These are phyloP conservation scores for Drosophila nasuta DNA, from an alignment of 1,140 invertebrate species.

Conservation along the genomic window DNA sequence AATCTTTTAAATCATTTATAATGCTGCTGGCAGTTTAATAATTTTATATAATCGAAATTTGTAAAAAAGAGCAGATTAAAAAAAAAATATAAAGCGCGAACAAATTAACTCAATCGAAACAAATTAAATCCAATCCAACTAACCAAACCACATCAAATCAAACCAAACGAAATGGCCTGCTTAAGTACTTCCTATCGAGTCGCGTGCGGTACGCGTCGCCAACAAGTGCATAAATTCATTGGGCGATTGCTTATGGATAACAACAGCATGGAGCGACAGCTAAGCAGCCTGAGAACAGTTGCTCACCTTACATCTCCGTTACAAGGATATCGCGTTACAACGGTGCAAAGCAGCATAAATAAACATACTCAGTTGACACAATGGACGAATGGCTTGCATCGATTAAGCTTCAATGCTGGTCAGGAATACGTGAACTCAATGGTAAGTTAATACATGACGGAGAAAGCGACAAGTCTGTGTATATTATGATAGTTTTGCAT, in stretches of 20 bases:
- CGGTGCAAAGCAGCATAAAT: conserved; percentile 3
- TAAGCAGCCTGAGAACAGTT: conserved; percentile 14
- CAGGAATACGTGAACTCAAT: conserved; percentile 70
- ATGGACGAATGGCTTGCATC: conserved; percentile 62
- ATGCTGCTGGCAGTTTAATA: conserved; percentile 52
- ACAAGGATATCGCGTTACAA: conserved; percentile 7
- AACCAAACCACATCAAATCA: conserved; percentile 10
- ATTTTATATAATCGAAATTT: conserved; percentile 16
- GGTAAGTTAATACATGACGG: conserved; percentile 58
- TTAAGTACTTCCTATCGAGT: conserved; percentile 82
- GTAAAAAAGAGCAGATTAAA: not conserved
- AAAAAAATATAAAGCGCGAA: not conserved
- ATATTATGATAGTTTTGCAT: not conserved
- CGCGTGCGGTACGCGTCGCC: conserved; percentile 72
- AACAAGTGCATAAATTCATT: conserved; percentile 72
- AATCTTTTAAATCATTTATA: conserved; percentile 8
- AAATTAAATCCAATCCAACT: conserved; percentile 6
- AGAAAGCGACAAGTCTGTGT: not conserved
- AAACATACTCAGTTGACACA: conserved; percentile 3
- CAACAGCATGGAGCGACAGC: conserved; percentile 37
- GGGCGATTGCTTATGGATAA: conserved; percentile 61
- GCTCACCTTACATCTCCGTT: not conserved
- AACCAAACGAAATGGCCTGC: conserved; percentile 70
- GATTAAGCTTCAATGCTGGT: conserved; percentile 55
- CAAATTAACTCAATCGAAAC: not conserved